Percentiles rank a stretch among this genome's conserved stretches.
These are phyloP conservation scores for Galbula dea DNA, from an alignment of 2,113 vertebrate genomes.

Conservation along the genomic window DNA sequence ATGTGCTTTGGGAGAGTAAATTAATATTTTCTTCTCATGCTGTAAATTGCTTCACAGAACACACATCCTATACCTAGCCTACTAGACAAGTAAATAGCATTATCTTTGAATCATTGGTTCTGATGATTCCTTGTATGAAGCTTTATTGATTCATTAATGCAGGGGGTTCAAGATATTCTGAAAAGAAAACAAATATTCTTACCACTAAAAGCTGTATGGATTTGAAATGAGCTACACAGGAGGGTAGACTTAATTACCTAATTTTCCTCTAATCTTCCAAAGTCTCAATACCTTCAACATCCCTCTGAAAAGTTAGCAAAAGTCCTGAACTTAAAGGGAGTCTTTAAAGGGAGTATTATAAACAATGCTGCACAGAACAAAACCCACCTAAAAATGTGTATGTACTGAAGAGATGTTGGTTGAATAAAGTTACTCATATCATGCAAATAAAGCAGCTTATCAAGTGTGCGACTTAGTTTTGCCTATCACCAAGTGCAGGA, in stretches of 20 bases:
- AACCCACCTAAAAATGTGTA: background rate
- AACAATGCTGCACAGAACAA: background rate
- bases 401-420: background rate
- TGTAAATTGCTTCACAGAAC: slow-evolving; percentile 2
- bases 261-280: background rate
- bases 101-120: background rate
- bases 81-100: background rate
- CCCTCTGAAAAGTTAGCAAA: background rate
- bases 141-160: background rate
- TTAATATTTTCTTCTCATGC: background rate
- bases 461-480: slow-evolving; percentile 1
- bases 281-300: background rate
- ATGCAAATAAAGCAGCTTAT: background rate
- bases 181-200: slow-evolving; percentile 1
- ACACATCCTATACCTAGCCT: background rate
- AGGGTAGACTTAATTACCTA: background rate
- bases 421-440: background rate
- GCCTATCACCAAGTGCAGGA: background rate
- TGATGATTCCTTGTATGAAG: background rate
- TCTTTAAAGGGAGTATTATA: background rate
- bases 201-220: background rate
- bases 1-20: background rate
- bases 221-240: background rate
- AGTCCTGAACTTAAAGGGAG: background rate
- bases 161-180: background rate